Base-by-base conservation (phyloP, 2,888 invertebrate genomes). In the Lypha dubia region DNA sequence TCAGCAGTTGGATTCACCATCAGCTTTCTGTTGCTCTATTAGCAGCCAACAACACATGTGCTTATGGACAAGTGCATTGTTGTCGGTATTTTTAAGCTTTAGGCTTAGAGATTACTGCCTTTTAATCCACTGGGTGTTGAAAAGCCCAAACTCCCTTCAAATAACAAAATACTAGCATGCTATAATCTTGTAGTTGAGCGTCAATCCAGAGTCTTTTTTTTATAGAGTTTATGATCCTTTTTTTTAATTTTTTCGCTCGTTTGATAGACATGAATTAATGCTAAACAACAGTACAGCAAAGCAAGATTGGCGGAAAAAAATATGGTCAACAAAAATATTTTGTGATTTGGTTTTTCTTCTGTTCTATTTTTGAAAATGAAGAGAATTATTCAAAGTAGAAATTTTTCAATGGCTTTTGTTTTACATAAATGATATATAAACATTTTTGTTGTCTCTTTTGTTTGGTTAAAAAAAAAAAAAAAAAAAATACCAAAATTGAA, bases 71-170 rank as follows among this genome's bases (percentile, higher is more conserved):
- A 38, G 38, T 68, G 49, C 60, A 60, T 41, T 77, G 67, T 58
- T 77, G 70, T 46, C 8, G 17, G 28, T 63, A 41, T 35, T 46
- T 76, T 82, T 82, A 82, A 82, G 77, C 77, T 80, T 77, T 63
- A 84, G 81, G 84, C 81, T 84, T 81, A 77, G 70, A 84, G 81
- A 84, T 84, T 81, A 81, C 77, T 81, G 74, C 58, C 76, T 74
- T n/a, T 68, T 74, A 81, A 84, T 84, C 76, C 84, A 80, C 71
- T 51, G 71, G 60, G 80, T 77, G 77, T 73, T 65, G 73, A 56
- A 73, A 58, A 24, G 1, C 46, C 22, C 41, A n/a, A n/a, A n/a
- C n/a, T n/a, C 22, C 20, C 17, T n/a, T 17, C n/a, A n/a, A 38
- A 38, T 38, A 38, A 28, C 5, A 24, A 46, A 75, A 65, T n/a